A percentile compares a stretch with the other conserved stretches of the same genome.
Evolutionary conservation across 92 coral and sea anemone species (phyloP).

Genomic region (Epizoanthus scotinus): DNA sequence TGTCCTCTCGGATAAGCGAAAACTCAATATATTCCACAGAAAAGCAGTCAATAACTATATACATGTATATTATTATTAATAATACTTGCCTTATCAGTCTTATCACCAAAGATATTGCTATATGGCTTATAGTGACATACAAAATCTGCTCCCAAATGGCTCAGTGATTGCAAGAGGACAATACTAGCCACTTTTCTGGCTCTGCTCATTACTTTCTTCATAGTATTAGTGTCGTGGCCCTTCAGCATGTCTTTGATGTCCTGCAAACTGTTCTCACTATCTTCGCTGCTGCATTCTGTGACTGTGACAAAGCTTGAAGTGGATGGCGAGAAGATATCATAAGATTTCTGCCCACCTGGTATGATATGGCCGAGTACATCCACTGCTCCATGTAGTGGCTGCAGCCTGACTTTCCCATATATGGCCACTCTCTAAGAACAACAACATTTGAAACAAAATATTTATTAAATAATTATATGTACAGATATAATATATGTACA

Average conservation of each 20-base stretch:
- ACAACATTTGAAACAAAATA: neutral
- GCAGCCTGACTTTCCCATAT: slow-evolving; percentile 12
- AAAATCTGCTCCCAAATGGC: slow-evolving; percentile 21
- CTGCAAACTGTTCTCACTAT: neutral
- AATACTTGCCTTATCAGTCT: slow-evolving; percentile 10
- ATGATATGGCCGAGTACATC: slow-evolving; percentile 32
- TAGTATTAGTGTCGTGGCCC: neutral
- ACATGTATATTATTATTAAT: no score
- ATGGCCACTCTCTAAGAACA: slow-evolving; percentile 19
- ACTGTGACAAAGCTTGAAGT: slow-evolving; percentile 30
- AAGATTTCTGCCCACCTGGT: neutral
- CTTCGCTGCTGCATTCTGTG: slow-evolving; percentile 20
- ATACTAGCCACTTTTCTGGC: slow-evolving; percentile 21
- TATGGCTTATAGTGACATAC: slow-evolving; percentile 23
- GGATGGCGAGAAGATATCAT: slow-evolving; percentile 28
- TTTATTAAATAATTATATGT: no score
- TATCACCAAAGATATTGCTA: slow-evolving; percentile 2
- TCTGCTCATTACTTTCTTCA: slow-evolving; percentile 6
- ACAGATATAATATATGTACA: no score
- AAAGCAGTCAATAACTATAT: no score
- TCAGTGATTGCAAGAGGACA: slow-evolving; percentile 2
- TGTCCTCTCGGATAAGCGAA: no score
- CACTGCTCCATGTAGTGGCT: slow-evolving; percentile 16
- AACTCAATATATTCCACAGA: no score
- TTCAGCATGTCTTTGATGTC: slow-evolving; percentile 5